Base-by-base conservation (phyloP, 2,888 invertebrate species). In the Dryadula phaetusa region DNA sequence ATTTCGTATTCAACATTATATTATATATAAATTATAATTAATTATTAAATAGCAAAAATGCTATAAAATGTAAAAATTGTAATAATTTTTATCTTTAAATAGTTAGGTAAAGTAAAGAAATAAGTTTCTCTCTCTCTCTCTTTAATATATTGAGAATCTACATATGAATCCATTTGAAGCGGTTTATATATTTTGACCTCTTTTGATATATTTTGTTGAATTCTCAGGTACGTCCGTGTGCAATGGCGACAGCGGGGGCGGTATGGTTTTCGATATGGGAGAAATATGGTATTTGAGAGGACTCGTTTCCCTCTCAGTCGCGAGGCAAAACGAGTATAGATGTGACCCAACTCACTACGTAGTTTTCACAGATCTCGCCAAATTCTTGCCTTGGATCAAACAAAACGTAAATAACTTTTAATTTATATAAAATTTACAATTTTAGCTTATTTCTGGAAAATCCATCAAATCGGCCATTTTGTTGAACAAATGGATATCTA, bases 311-410 rank as follows among this genome's bases (percentile, higher is more conserved):
- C 82, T 94, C 1, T 94, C 94, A 0, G 94, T 94, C 2, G 94
- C 94, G 0, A 77, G 93, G 32, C 93, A 94, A 75, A 93, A 93
- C 76, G 93, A 93, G 71, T 89, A 91, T 74, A 82, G 93, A 7
- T 95, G 95, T 72, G 94, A 95, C 72, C 92, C 94, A 0, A 86
- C 88, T 0, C 94, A 95, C 74, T 95, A 94, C 79, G 93, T 94
- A 18, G 93, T 95, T 6, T 94, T 95, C 75, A 94, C 94, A 0
- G 95, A 95, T 71, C 81, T 93, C 25, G 94, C 94, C 5, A 94
- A 94, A 78, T 91, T 94, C 83, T 76, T 93, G 67, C 87, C 92
- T 8, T 95, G 94, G 94, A 90, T 94, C 37, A 80, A 84, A 68
- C 79, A 84, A 54, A 78, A 80, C 37, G 64, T 72, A 40, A 65